A percentile compares a stretch with the other conserved stretches of the same genome.
These are phyloP conservation scores for Volucella inanis DNA, from an alignment of 2,888 invertebrate genomes.

Conservation along the genomic window DNA sequence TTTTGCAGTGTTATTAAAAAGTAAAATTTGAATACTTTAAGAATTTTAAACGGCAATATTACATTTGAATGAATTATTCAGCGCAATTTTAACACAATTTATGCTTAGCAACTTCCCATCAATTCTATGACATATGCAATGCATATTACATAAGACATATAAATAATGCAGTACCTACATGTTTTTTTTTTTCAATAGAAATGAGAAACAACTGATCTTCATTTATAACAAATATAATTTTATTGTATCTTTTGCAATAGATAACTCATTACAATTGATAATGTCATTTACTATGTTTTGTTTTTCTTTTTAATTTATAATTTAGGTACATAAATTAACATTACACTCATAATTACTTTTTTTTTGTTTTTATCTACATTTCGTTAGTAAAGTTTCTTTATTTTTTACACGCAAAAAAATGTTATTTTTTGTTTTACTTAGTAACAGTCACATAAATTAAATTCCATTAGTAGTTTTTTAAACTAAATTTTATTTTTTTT, in stretches of 20 bases:
- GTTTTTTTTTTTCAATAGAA: background rate
- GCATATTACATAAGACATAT: too few relatives aligned
- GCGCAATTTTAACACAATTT: too few relatives aligned
- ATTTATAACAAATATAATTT: conserved; percentile 72
- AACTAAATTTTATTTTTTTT: background rate
- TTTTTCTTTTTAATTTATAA: conserved; percentile 36
- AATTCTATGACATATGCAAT: too few relatives aligned
- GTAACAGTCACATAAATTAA: conserved; percentile 58
- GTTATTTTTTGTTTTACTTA: conserved; percentile 26
- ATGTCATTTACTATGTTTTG: conserved; percentile 25
- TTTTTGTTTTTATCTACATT: conserved; percentile 4
- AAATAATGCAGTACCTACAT: background rate
- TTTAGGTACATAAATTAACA: conserved; percentile 71
- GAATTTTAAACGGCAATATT: too few relatives aligned
- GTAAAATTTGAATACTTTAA: too few relatives aligned
- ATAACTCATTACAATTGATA: conserved; percentile 57
- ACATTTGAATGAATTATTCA: too few relatives aligned
- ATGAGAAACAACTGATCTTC: background rate
- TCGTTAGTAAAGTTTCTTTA: background rate
- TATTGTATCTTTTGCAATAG: conserved; percentile 48
- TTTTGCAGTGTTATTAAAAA: too few relatives aligned
- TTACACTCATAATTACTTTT: conserved; percentile 56
- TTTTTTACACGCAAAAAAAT: conserved; percentile 26
- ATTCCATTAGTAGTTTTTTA: conserved; percentile 45
- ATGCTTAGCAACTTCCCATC: too few relatives aligned